phyloP scores from a whole-genome alignment of 1,140 invertebrate species.

The Cyphomyrmex costatus region DNA sequence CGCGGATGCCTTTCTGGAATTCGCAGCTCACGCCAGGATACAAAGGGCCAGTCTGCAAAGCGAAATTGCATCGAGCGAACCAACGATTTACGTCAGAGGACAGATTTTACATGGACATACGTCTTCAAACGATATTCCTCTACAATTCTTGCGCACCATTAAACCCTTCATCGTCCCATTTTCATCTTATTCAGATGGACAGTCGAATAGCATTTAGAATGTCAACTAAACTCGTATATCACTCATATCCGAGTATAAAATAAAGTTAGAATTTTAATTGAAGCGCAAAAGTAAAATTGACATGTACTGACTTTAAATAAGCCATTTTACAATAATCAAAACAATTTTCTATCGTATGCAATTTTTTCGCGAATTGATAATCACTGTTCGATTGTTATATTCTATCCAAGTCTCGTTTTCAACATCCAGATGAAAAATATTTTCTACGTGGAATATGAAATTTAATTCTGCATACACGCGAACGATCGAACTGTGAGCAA shows the following conservation, averaged over 20 bases:
- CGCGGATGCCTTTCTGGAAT: conserved; percentile 48
- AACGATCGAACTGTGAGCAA: neutral
- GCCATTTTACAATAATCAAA: neutral
- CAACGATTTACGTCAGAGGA: conserved; percentile 22
- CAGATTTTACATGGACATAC: conserved; percentile 46
- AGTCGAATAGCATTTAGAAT: neutral
- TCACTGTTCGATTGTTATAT: neutral
- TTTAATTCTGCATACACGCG: neutral
- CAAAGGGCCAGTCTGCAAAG: conserved; percentile 34
- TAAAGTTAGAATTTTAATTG: neutral
- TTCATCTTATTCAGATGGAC: neutral
- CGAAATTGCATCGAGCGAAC: conserved; percentile 49
- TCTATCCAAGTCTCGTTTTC: neutral
- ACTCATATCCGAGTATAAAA: neutral
- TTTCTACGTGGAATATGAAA: neutral
- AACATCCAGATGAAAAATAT: no score
- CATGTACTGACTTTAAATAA: neutral
- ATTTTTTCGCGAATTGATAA: neutral
- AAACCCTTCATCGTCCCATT: neutral
- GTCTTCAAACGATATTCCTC: conserved; percentile 29
- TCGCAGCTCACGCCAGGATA: neutral
- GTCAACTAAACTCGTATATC: neutral
- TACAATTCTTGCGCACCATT: conserved; percentile 51
- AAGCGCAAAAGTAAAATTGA: neutral
- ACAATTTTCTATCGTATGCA: neutral